Evolutionary conservation across 2,797 vertebrate genomes (phyloP).

Genomic region (Chrosomus eos): DNA sequence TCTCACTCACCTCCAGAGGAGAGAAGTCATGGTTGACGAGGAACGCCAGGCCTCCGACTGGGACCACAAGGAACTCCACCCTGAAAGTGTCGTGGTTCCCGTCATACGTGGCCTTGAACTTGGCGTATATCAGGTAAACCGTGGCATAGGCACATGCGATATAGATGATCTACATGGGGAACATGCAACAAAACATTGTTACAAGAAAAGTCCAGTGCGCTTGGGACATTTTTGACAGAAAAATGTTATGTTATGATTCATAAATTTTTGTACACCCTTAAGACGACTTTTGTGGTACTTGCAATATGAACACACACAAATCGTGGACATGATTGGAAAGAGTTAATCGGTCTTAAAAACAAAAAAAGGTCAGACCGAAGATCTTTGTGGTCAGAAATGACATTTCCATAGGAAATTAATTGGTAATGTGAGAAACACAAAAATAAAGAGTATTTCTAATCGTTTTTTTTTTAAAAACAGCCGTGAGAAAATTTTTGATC

Average conservation of each 20-base stretch:
- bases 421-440: neutral
- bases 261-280: neutral
- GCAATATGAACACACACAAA: neutral
- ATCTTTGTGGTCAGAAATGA: neutral
- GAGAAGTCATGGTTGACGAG: constrained; percentile 98
- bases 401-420: neutral
- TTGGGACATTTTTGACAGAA: neutral
- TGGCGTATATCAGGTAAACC: constrained; percentile 93
- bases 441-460: neutral
- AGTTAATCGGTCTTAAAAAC: neutral
- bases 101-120: constrained; percentile 97
- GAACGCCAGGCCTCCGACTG: constrained; percentile 92
- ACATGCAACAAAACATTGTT: neutral
- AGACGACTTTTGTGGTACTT: neutral
- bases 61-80: constrained; percentile 94
- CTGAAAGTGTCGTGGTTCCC: constrained; percentile 97
- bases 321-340: neutral
- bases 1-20: constrained; percentile 85
- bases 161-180: constrained; percentile 86
- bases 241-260: neutral
- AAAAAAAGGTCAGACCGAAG: neutral
- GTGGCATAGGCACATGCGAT: constrained; percentile 93
- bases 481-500: no score
- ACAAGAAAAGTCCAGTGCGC: neutral
- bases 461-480: no score